Evolutionary conservation across 2,113 vertebrate genomes (phyloP), one percentile per base, ranked within the genome.

Genomic region (Zeus faber): DNA sequence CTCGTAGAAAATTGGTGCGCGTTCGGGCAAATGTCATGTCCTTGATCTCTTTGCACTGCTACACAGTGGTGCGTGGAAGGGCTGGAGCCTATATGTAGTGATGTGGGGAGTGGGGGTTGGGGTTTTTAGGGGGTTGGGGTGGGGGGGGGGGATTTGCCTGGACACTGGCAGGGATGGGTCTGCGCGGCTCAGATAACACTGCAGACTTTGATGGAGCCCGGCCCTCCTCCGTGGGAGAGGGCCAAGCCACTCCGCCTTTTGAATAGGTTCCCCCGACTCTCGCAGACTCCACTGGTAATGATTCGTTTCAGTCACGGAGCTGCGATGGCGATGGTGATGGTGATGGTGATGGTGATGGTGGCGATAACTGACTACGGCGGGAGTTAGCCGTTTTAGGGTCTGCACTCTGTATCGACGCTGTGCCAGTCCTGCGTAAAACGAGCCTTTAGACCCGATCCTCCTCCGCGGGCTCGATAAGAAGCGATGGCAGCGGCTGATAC

Each of bases 241-340:
- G 23, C 51, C 7, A 59, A 57, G 62, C 70, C 16, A 54, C 74
- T 63, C 61, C 14, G 65, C 53, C 67, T 83, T 3, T 14, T 72
- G 61, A 70, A 74, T 55, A 49, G 69, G 33, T 13, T 14, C 3
- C 33, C 27, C 16, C 9, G 13, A 65, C 70, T 78, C 68, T 69
- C 18, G 29, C 27, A 16, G 74, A 81, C 65, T 78, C 74, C 50
- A 58, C 70, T 75, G 70, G 61, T 72, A 69, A 72, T 83, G 79
- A 87, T 82, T 83, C 64, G 81, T 84, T 84, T 85, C 76, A 64
- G 70, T 79, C 80, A 77, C 64, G 54, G 71, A 76, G 46, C 66
- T 64, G 62, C 76, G 76, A 72, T 57, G 79, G 72, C 11, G 29
- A n/a, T n/a, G n/a, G n/a, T n/a, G n/a, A n/a, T n/a, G n/a, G n/a